These are phyloP conservation scores for Cinclus mexicanus DNA, from an alignment of 2,113 vertebrate species.

Conservation along the genomic window DNA sequence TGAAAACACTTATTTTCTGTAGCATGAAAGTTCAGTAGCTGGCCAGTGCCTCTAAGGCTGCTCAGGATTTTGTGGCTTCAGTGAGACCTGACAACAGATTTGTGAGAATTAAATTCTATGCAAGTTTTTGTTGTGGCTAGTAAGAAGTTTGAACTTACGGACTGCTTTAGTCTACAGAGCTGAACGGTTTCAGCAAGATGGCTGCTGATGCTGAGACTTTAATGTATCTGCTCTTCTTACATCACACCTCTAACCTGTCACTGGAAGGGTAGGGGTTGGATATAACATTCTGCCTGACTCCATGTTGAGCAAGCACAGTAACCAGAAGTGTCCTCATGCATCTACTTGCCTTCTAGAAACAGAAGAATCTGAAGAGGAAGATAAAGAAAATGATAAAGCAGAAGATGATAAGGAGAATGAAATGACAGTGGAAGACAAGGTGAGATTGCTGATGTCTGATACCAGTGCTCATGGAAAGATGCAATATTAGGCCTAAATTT, in stretches of 20 bases:
- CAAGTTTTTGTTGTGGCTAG: not conserved
- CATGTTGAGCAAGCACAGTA: not conserved
- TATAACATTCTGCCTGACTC: not conserved
- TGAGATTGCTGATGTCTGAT: conserved; percentile 20
- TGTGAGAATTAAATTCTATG: not conserved
- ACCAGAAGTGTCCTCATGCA: not conserved
- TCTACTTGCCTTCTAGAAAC: conserved; percentile 67
- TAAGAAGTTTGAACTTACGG: not conserved
- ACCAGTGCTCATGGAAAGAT: accelerated
- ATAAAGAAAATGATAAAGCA: conserved; percentile 83
- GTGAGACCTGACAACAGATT: not conserved
- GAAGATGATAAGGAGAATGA: conserved; percentile 82
- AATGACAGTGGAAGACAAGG: conserved; percentile 79
- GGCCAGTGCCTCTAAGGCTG: not conserved
- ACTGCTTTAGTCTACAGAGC: not conserved
- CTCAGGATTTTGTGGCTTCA: not conserved
- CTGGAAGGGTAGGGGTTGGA: not conserved
- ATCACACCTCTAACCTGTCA: not conserved
- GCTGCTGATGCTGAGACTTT: not conserved
- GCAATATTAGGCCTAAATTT: not conserved
- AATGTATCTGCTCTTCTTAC: not conserved
- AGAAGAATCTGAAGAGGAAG: conserved; percentile 81
- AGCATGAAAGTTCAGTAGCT: not conserved
- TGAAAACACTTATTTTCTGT: not conserved
- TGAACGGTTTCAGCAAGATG: not conserved